Conservation (phyloP, 1,140 invertebrate species). For the Andrena cerasifolii region DNA sequence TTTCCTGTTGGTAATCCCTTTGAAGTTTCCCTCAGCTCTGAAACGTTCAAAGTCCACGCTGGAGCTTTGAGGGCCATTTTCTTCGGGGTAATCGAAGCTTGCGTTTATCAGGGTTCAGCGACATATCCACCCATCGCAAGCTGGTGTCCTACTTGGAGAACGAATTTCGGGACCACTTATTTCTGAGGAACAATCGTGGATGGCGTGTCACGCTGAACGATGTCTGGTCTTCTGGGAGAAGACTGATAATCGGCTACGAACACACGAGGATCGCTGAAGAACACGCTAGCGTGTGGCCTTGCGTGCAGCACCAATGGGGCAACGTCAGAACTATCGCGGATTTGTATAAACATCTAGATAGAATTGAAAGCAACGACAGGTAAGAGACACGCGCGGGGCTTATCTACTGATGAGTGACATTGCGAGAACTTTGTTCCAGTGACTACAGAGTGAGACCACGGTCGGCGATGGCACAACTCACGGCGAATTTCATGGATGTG, state of each 20-base stretch:
- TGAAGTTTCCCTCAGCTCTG: not conserved
- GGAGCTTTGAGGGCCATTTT: not conserved
- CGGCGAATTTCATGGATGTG: constrained; percentile 83
- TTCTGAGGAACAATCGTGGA: constrained; percentile 78
- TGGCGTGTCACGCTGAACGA: constrained; percentile 81
- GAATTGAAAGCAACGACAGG: constrained; percentile 64
- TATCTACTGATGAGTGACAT: not conserved
- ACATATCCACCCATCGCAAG: not conserved
- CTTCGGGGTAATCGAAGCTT: not conserved
- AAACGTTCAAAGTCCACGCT: not conserved
- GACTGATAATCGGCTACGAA: constrained; percentile 85
- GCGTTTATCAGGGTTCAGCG: constrained; percentile 11
- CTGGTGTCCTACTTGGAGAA: constrained; percentile 69
- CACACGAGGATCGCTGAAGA: constrained; percentile 71
- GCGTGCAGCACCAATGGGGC: constrained; percentile 85
- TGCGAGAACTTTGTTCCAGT: constrained; percentile 1
- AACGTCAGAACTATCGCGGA: constrained; percentile 82
- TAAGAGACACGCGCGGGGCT: not conserved
- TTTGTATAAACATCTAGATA: constrained; percentile 80
- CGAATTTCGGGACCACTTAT: constrained; percentile 77
- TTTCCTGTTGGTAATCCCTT: constrained; percentile 83
- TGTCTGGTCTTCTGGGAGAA: constrained; percentile 82
- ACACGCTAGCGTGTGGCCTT: constrained; percentile 76
- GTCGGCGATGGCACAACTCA: constrained; percentile 86
- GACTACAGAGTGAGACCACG: constrained; percentile 72